Percentiles rank a stretch among this genome's conserved stretches.
Evolutionary conservation across 2,888 invertebrate genomes (phyloP).

Genomic region (Tolmerus cingulatus): DNA sequence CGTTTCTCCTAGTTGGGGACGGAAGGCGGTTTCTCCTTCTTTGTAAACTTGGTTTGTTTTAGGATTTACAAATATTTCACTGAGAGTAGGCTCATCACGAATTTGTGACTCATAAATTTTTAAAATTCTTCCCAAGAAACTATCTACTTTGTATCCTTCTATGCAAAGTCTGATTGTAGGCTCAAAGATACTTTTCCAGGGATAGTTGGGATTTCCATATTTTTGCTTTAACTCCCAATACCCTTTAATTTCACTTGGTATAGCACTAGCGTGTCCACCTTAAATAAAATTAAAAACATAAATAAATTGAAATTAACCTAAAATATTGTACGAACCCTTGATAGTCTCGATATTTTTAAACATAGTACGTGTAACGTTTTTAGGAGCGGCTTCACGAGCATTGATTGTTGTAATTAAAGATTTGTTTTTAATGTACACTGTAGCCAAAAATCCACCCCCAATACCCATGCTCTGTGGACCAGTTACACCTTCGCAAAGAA

Average conservation of each 20-base stretch:
- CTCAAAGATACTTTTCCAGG: slow-evolving; percentile 80
- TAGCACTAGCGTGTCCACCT: slow-evolving; percentile 70
- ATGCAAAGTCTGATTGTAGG: slow-evolving; percentile 81
- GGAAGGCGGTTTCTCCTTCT: slow-evolving; percentile 72
- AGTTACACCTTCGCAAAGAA: slow-evolving; percentile 86
- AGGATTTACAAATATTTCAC: slow-evolving; percentile 69
- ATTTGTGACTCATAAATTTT: slow-evolving; percentile 65
- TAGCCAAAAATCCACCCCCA: slow-evolving; percentile 89
- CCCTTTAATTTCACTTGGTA: slow-evolving; percentile 89
- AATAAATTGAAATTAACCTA: neutral
- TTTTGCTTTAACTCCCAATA: slow-evolving; percentile 78
- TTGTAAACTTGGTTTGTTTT: slow-evolving; percentile 67
- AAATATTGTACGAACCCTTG: neutral
- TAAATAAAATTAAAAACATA: neutral
- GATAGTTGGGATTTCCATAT: slow-evolving; percentile 71
- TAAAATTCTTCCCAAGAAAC: slow-evolving; percentile 71
- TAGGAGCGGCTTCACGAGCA: slow-evolving; percentile 82
- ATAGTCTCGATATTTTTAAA: slow-evolving; percentile 64
- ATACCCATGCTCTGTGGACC: slow-evolving; percentile 88
- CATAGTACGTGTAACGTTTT: slow-evolving; percentile 73
- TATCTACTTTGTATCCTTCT: slow-evolving; percentile 74
- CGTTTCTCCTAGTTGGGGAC: slow-evolving; percentile 74
- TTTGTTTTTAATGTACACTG: slow-evolving; percentile 74
- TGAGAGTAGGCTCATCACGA: slow-evolving; percentile 67
- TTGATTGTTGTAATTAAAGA: slow-evolving; percentile 71